A percentile compares a stretch with the other conserved stretches of the same genome.
Conservation (phyloP, 1,140 invertebrate species). For the Drosophila willistoni region DNA sequence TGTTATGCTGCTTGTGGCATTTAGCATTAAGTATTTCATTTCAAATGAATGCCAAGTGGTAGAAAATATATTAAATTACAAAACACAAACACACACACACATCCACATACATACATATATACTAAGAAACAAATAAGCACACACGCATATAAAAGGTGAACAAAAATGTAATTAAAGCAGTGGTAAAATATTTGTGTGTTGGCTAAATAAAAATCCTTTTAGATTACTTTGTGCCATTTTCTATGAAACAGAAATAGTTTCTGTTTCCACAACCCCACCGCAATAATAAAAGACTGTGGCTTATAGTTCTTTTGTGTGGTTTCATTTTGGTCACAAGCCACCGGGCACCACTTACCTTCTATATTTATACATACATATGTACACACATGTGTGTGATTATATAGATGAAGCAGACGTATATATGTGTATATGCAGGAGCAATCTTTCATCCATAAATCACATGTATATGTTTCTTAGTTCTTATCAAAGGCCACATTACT, state of each 20-base stretch:
- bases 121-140: background rate
- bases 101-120: background rate
- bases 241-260: conserved; percentile 1
- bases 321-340: background rate
- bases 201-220: background rate
- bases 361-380: background rate
- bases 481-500: conserved; percentile 18
- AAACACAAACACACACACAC: conserved; percentile 20
- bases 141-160: background rate
- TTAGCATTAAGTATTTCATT: conserved; percentile 16
- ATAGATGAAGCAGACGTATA: background rate
- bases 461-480: conserved; percentile 26
- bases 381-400: too few relatives aligned
- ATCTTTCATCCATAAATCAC: conserved; percentile 12
- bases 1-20: conserved; percentile 16
- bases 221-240: background rate
- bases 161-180: conserved; percentile 18
- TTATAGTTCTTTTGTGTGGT: conserved; percentile 4
- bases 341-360: background rate
- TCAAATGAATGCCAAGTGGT: conserved; percentile 27
- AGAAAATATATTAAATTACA: conserved; percentile 25
- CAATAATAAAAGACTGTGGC: background rate
- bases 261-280: background rate
- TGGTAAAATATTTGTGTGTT: conserved; percentile 7
- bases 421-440: background rate